phyloP scores from a whole-genome alignment of 2,888 invertebrate species.

The Diaprepes abbreviatus region DNA sequence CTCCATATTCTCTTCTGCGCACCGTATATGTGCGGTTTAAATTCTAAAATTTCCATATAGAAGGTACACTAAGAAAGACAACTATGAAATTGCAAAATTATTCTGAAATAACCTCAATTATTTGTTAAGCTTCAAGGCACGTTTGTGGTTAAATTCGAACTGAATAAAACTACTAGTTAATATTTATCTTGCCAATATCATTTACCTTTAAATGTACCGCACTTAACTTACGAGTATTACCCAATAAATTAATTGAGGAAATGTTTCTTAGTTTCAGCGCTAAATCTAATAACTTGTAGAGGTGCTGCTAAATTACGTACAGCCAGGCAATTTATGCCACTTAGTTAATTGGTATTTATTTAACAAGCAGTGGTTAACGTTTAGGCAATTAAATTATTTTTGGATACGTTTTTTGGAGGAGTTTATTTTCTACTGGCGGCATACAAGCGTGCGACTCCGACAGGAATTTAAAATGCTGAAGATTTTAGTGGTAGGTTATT shows the following conservation, averaged over 20 bases:
- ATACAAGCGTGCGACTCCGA: no score
- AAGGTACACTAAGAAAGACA: no score
- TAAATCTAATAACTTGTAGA: conserved; percentile 8
- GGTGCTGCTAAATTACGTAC: conserved; percentile 9
- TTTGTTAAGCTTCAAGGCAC: no score
- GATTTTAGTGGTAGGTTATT: no score
- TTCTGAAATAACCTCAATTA: no score
- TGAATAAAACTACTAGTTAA: not conserved
- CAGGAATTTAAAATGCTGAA: no score
- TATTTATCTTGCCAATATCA: not conserved
- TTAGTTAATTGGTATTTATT: conserved; percentile 19
- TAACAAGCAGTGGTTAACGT: conserved; percentile 3
- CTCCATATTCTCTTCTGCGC: no score
- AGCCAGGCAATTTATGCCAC: conserved; percentile 10
- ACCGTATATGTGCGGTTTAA: no score
- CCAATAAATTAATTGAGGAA: conserved; percentile 4
- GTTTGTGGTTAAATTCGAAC: not conserved
- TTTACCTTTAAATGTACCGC: not conserved
- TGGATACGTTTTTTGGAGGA: not conserved
- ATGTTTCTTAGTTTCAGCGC: conserved; percentile 8
- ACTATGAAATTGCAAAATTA: no score
- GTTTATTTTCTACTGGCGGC: not conserved
- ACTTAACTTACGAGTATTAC: not conserved
- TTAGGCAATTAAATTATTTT: not conserved
- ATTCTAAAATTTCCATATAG: no score